These are phyloP conservation scores for Cotesia congregata DNA, from an alignment of 2,888 invertebrate genomes.

Conservation along the genomic window DNA sequence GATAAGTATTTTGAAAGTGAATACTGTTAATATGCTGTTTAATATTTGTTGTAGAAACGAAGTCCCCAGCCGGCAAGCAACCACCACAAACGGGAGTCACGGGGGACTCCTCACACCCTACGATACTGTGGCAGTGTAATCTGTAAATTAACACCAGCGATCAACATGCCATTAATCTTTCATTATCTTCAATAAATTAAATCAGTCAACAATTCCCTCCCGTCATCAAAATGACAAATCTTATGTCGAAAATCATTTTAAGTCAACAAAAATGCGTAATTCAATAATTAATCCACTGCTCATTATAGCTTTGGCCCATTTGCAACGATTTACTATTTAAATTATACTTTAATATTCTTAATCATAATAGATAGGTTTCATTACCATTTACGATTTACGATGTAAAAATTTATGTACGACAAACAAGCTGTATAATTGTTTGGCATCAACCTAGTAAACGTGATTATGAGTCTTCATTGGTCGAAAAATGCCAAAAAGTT, in stretches of 20 bases:
- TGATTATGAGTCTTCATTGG: constrained; percentile 8
- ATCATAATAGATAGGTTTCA: constrained; percentile 46
- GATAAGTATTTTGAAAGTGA: constrained; percentile 13
- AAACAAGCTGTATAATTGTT: constrained; percentile 13
- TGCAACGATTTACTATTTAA: constrained; percentile 58
- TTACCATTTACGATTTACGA: constrained; percentile 29
- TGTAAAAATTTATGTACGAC: constrained; percentile 45
- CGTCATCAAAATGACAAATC: neutral
- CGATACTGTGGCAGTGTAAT: constrained; percentile 99
- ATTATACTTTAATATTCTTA: constrained; percentile 39
- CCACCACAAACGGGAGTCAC: constrained; percentile 71
- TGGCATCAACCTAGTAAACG: constrained; percentile 23
- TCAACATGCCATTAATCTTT: constrained; percentile 34
- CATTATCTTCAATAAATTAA: constrained; percentile 18
- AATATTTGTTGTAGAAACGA: constrained; percentile 82
- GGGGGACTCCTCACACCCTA: constrained; percentile 94
- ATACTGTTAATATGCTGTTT: constrained; percentile 1
- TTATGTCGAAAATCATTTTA: neutral
- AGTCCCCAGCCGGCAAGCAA: constrained; percentile 81
- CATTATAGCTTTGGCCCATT: constrained; percentile 60
- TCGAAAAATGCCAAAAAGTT: neutral
- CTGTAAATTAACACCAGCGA: constrained; percentile 75
- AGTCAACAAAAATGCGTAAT: constrained; percentile 26
- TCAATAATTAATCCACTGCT: constrained; percentile 43
- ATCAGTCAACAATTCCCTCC: constrained; percentile 23